Evolutionary conservation across 2,888 invertebrate species (phyloP), one percentile per base, ranked within the genome.

Genomic region (Aquatica leii): DNA sequence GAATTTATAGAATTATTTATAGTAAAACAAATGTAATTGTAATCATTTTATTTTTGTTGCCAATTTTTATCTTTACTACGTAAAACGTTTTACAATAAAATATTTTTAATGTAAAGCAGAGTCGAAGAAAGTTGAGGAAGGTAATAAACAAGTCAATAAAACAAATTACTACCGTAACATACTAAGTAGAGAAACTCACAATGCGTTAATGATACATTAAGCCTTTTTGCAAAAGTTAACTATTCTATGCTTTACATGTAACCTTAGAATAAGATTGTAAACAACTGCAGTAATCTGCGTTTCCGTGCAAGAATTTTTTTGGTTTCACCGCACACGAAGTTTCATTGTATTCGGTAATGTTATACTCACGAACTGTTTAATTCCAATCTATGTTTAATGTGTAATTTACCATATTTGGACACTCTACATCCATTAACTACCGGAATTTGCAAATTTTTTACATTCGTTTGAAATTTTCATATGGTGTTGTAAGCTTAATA

Each of bases 321-420:
- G 71, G 73, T 76, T 75, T 76, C 74, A 72, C 77, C 77, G 75
- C 75, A 75, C 77, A 77, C 77, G 77, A 77, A 72, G 77, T 73
- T 67, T 75, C 74, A 77, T 77, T 77, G 76, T 76, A 71, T 77
- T 74, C 73, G 72, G 71, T 77, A 76, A 77, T 77, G 76, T 71
- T 71, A 68, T 60, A 62, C 74, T 76, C 77, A 77, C 77, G 77
- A 77, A 69, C 73, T 71, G 64, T 66, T 66, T 66, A 62, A 62
- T 66, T 62, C 62, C 62, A 24, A 66, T 62, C 62, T 57, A 65
- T 59, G 65, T 63, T 59, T 66, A 66, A 66, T 66, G 66, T 62
- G 62, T 59, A 66, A 66, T 66, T 66, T 66, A 66, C 62, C 62
- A 59, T 62, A 66, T 65, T 65, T 61, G 57, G 60, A 54, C 24